These are phyloP conservation scores for Desoria tigrina DNA, from an alignment of 2,888 invertebrate species.

Conservation along the genomic window DNA sequence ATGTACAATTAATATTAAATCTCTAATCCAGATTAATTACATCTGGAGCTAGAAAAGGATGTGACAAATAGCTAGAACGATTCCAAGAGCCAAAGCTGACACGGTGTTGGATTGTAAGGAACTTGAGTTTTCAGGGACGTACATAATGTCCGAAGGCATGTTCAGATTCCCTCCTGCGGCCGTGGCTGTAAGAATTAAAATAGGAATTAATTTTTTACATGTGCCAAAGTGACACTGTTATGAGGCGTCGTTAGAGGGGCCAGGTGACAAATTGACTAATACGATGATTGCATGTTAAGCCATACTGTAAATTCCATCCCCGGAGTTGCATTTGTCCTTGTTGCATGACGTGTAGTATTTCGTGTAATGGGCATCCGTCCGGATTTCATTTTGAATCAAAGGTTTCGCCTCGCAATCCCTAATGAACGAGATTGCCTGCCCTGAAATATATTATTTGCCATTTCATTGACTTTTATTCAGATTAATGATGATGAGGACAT, in stretches of 20 bases:
- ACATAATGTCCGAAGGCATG: slow-evolving; percentile 8
- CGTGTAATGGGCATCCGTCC: slow-evolving; percentile 16
- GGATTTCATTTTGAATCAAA: slow-evolving; percentile 7
- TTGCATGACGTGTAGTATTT: slow-evolving; percentile 13
- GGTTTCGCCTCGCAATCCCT: slow-evolving; percentile 14
- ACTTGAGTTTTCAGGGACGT: slow-evolving; percentile 5
- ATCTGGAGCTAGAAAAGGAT: too few relatives aligned
- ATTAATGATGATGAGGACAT: background rate
- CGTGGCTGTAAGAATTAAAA: background rate
- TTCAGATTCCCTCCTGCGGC: slow-evolving; percentile 2
- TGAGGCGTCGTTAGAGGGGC: too few relatives aligned
- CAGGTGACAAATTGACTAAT: too few relatives aligned
- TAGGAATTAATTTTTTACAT: slow-evolving; percentile 5
- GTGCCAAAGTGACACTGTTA: too few relatives aligned
- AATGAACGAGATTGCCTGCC: slow-evolving; percentile 2
- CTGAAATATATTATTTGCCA: slow-evolving; percentile 1
- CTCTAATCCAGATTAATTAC: too few relatives aligned
- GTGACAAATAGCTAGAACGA: too few relatives aligned
- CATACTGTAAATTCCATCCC: slow-evolving; percentile 10
- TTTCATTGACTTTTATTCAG: background rate
- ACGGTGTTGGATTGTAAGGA: background rate
- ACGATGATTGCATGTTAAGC: too few relatives aligned
- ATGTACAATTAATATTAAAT: too few relatives aligned
- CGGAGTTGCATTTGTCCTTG: slow-evolving; percentile 6
- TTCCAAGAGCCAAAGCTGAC: too few relatives aligned